These are phyloP conservation scores for Mormyrops boulengeri DNA, from an alignment of 2,797 vertebrate species.

Conservation along the genomic window DNA sequence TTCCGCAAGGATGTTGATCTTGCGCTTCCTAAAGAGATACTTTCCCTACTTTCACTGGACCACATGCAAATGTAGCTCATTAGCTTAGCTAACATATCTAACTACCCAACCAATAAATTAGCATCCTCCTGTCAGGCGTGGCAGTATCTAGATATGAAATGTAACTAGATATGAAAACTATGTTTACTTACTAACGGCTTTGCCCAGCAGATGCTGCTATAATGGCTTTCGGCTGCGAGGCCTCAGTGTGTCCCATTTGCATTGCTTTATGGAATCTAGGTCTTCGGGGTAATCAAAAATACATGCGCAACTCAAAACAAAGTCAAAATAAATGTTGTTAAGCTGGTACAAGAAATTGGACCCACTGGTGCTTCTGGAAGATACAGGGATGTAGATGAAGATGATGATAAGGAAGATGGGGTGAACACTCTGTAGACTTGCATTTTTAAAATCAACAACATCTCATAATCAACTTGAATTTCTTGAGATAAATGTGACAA, in stretches of 20 bases:
- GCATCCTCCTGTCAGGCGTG: background rate
- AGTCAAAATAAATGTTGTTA: background rate
- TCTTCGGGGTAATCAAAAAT: background rate
- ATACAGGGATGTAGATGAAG: background rate
- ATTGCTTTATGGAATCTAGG: background rate
- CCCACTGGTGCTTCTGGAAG: background rate
- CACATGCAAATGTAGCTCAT: background rate
- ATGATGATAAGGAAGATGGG: background rate
- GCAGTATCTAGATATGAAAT: background rate
- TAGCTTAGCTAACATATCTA: background rate
- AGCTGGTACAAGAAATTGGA: background rate
- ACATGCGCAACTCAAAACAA: background rate
- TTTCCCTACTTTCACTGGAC: background rate
- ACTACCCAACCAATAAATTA: slow-evolving; percentile 6
- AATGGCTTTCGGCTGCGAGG: background rate
- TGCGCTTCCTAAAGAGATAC: background rate
- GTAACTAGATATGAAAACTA: background rate
- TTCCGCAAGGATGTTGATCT: background rate
- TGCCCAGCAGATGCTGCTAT: background rate
- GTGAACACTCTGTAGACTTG: background rate
- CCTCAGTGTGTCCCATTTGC: background rate
- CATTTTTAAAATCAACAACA: background rate
- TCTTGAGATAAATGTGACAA: background rate
- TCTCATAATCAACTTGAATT: background rate
- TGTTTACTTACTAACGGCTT: background rate